Evolutionary conservation across 2,888 invertebrate genomes (phyloP).

Genomic region (Phasia obesa): DNA sequence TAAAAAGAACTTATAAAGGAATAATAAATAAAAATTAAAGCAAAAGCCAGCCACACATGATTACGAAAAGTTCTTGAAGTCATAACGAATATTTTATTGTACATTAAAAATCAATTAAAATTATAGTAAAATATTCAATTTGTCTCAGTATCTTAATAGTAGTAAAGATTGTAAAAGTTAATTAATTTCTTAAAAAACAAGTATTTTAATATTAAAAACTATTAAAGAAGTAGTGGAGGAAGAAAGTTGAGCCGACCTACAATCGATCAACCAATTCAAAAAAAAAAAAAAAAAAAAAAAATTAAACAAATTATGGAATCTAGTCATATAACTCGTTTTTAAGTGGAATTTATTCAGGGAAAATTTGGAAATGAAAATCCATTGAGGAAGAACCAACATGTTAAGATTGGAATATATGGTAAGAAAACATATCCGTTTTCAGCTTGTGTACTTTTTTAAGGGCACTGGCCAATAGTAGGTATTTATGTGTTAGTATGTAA

Average conservation of each 20-base stretch:
- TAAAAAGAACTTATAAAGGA: conserved; percentile 21
- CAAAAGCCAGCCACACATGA: conserved; percentile 26
- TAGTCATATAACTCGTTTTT: conserved; percentile 14
- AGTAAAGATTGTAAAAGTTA: conserved; percentile 12
- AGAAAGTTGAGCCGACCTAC: conserved; percentile 6
- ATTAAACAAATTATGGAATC: conserved; percentile 23
- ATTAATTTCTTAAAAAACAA: conserved; percentile 7
- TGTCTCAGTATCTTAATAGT: not conserved
- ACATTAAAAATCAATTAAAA: conserved; percentile 34
- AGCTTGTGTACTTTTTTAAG: not conserved
- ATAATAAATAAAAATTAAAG: conserved; percentile 39
- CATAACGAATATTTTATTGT: conserved; percentile 26
- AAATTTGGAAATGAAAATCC: not conserved
- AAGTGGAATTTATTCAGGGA: not conserved
- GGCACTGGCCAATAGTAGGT: not conserved
- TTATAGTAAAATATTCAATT: conserved; percentile 34
- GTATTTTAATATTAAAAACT: not conserved
- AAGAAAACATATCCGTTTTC: not conserved
- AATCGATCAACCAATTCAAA: conserved; percentile 11
- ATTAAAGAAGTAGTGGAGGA: not conserved
- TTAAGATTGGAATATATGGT: conserved; percentile 36
- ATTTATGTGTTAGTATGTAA: not conserved
- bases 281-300: conserved; percentile 2
- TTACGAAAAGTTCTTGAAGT: conserved; percentile 46
- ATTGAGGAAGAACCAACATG: conserved; percentile 2